phyloP scores from a whole-genome alignment of 2,888 invertebrate species.

The Callinectes sapidus region DNA sequence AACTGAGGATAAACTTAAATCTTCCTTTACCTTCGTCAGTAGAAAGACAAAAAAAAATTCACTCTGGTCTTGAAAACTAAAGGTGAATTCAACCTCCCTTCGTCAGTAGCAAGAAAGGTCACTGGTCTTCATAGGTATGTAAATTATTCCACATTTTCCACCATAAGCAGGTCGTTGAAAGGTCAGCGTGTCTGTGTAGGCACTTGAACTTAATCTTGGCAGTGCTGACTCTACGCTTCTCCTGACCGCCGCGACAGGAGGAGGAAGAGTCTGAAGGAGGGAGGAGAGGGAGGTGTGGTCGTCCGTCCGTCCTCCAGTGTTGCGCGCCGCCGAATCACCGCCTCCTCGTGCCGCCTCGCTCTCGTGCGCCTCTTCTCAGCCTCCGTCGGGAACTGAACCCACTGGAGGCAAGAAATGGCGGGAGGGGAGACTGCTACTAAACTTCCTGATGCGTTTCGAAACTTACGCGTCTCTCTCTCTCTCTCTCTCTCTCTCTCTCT shows the following conservation, averaged over 20 bases:
- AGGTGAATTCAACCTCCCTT: too few species aligned
- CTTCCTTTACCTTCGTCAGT: neutral
- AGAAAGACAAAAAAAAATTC: too few species aligned
- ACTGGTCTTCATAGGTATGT: too few species aligned
- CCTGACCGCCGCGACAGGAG: neutral
- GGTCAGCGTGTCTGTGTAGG: too few species aligned
- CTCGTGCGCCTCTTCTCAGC: neutral
- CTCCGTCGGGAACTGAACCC: neutral
- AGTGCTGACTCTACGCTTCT: neutral
- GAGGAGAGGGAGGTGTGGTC: neutral
- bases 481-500: neutral
- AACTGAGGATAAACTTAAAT: neutral
- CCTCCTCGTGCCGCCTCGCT: neutral
- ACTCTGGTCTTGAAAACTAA: too few species aligned
- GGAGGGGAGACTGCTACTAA: neutral
- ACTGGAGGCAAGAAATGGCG: neutral
- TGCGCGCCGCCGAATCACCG: neutral
- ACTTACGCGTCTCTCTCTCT: neutral
- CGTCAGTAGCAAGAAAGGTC: too few species aligned
- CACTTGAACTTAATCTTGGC: too few species aligned
- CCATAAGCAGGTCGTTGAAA: too few species aligned
- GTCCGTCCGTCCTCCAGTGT: neutral
- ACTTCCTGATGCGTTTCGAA: conserved; percentile 16
- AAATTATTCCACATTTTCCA: too few species aligned
- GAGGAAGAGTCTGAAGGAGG: neutral